A percentile compares a stretch with the other conserved stretches of the same genome.
Evolutionary conservation across 2,888 invertebrate genomes (phyloP).

Genomic region (Erpobdella octoculata): DNA sequence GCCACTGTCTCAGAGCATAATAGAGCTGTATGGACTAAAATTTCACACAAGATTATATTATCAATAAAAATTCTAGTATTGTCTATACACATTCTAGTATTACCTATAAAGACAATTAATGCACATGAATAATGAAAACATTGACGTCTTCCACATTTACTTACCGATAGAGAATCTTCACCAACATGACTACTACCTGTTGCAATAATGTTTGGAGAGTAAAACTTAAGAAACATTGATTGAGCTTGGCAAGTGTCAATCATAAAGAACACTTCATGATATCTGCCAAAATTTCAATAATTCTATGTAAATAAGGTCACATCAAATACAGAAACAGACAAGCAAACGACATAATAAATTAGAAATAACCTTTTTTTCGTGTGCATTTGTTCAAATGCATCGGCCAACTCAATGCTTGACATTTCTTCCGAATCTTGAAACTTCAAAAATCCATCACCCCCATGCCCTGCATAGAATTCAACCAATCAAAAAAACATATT

Average conservation of each 20-base stretch:
- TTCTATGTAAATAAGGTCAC: too few species aligned
- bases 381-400: conserved; percentile 99
- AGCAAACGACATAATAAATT: too few species aligned
- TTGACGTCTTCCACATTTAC: too few species aligned
- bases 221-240: conserved; percentile 93
- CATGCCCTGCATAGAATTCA: conserved; percentile 63
- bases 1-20: too few species aligned
- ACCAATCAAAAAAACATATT: too few species aligned
- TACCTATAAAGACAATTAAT: too few species aligned
- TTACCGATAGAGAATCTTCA: conserved; percentile 70
- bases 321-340: too few species aligned
- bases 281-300: conserved; percentile 58
- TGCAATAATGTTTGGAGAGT: conserved; percentile 92
- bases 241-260: conserved; percentile 98
- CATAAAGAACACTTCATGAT: conserved; percentile 95
- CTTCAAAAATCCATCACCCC: conserved; percentile 96
- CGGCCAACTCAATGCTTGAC: conserved; percentile 92
- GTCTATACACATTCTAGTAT: too few species aligned
- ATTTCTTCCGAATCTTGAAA: conserved; percentile 99
- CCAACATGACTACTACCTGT: conserved; percentile 94
- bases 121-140: too few species aligned
- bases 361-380: conserved; percentile 73
- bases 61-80: too few species aligned
- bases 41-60: too few species aligned
- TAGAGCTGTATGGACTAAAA: too few species aligned